These are phyloP conservation scores for Drosophila persimilis DNA, from an alignment of 1,140 invertebrate genomes.

Conservation along the genomic window DNA sequence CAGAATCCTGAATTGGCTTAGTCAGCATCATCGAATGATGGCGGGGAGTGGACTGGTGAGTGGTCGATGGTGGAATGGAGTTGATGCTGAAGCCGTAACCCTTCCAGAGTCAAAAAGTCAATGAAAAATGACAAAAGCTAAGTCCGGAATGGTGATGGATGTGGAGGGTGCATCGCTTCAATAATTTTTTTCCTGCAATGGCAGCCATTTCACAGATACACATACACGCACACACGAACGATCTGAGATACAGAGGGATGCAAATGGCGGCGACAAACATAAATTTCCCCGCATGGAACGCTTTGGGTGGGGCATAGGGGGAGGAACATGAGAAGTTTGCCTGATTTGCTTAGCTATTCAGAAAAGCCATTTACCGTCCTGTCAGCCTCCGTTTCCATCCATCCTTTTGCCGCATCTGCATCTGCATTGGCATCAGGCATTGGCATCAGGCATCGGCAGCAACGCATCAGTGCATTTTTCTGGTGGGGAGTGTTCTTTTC, in stretches of 20 bases:
- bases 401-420: background rate
- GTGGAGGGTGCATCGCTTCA: constrained; percentile 35
- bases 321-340: constrained; percentile 34
- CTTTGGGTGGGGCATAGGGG: background rate
- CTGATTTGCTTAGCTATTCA: constrained; percentile 72
- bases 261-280: constrained; percentile 47
- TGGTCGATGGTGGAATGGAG: constrained; percentile 9
- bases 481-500: constrained; percentile 58
- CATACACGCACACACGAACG: constrained; percentile 20
- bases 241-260: constrained; percentile 21
- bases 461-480: constrained; percentile 58
- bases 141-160: constrained; percentile 42
- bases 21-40: constrained; percentile 43
- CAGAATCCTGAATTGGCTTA: constrained; percentile 40
- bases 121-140: constrained; percentile 59
- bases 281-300: constrained; percentile 23
- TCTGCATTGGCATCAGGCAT: constrained; percentile 20
- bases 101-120: constrained; percentile 44
- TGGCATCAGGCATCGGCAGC: constrained; percentile 30
- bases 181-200: constrained; percentile 52
- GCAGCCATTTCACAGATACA: constrained; percentile 35
- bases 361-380: constrained; percentile 74
- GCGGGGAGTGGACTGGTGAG: constrained; percentile 2
- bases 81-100: constrained; percentile 36
- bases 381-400: constrained; percentile 25